These are phyloP conservation scores for rat (Rattus norvegicus) DNA, from an alignment of 2,113 vertebrate genomes.

Conservation along the genomic window GRCr8 NC_086023.1:136755501-136756000, in stretches of 20 bases:
- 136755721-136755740: slow-evolving; percentile 25
- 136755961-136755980: not conserved
- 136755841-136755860: slow-evolving; percentile 33
- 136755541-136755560: not conserved
- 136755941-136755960: not conserved
- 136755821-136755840: slow-evolving; percentile 1
- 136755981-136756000: not conserved
- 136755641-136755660: not conserved
- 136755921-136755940: slow-evolving; percentile 11
- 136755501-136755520: not conserved
- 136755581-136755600: not conserved
- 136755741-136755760: not conserved
- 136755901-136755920: slow-evolving; percentile 3
- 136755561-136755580: not conserved
- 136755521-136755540: not conserved
- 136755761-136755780: slow-evolving; percentile 23
- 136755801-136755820: slow-evolving; percentile 76
- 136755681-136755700: not conserved
- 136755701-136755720: not conserved
- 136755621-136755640: not conserved
- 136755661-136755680: not conserved
- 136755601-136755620: not conserved
- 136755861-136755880: slow-evolving; percentile 45
- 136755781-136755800: slow-evolving; percentile 78
- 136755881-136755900: slow-evolving; percentile 46